phyloP scores from a whole-genome alignment of 2,113 vertebrate species.

The Heptranchias perlo region DNA sequence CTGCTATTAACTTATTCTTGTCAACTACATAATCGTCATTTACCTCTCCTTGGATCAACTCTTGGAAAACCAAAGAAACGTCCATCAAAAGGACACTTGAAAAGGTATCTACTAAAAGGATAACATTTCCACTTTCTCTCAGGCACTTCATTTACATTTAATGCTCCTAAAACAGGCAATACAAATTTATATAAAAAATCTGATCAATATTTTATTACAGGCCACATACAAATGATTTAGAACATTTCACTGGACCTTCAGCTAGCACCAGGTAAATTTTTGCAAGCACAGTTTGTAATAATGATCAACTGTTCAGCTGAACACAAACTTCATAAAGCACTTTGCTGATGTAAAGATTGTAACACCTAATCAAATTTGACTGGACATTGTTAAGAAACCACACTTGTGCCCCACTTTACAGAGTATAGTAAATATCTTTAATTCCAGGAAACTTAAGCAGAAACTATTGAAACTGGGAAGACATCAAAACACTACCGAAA shows the following conservation, averaged over 20 bases:
- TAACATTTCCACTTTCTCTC: neutral
- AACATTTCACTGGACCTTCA: neutral
- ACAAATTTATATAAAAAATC: neutral
- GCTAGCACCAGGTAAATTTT: neutral
- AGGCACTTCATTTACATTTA: neutral
- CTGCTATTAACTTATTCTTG: neutral
- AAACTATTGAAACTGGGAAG: neutral
- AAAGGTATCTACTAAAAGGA: neutral
- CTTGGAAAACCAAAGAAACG: no score
- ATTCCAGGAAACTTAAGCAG: neutral
- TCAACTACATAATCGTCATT: neutral
- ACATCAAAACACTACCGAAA: neutral
- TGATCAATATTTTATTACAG: neutral
- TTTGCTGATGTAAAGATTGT: neutral
- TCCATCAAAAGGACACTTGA: neutral
- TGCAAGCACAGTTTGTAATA: neutral
- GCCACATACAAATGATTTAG: neutral
- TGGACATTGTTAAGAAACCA: neutral
- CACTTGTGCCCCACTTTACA: neutral
- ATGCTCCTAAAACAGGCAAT: neutral
- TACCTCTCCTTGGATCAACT: neutral
- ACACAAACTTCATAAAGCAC: neutral
- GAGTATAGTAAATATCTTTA: neutral
- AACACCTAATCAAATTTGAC: no score
- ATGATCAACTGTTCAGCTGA: neutral